Base-by-base conservation (phyloP, 2,113 vertebrate species). In the Hypanus sabinus region DNA sequence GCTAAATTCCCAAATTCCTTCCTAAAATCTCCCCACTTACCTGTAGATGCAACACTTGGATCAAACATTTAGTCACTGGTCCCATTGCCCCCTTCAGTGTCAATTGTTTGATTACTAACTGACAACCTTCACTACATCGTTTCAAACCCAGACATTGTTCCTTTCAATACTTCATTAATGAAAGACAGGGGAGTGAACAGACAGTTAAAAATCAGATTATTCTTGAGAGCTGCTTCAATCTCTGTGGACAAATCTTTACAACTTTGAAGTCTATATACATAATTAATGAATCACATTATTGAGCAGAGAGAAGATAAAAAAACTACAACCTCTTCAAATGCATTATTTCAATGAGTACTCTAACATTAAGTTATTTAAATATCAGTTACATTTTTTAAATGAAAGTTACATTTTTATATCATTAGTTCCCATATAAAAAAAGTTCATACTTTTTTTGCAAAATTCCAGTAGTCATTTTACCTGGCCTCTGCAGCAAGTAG, bases 401-500 rank as follows among this genome's bases (percentile, higher is more conserved):
- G 3, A 55, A 73, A 55, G 73, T 46, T 75, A 6, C 46, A 93
- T 93, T 68, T 90, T 93, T 68, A 73, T 38, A 30, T 73, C 36
- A 93, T 73, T 46, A 46, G 46, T 46, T 46, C 46, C 46, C 46
- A 46, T 46, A 46, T 46, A 46, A 46, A 46, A 46, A 46, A 46
- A 46, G 46, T 46, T 46, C 46, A 46, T 70, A 1, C 5, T 16
- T 70, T 70, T 70, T 12, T 2, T 12, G 2, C 68, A 70, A 70
- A 70, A 70, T 70, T 70, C 18, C 68, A 70, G 10, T 70, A 20
- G 14, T n/a, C 60, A 68, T 90, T 7, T 97, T 95, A 99, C 99
- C 99, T 97, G 27, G 98, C 98, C 95, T 99, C 98, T 0, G 98
- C 98, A 0, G 98, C 98, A 91, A 99, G 96, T 92, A 99, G 97